These are phyloP conservation scores for Phoebastria nigripes DNA, from an alignment of 2,797 vertebrate genomes.

Conservation along the genomic window DNA sequence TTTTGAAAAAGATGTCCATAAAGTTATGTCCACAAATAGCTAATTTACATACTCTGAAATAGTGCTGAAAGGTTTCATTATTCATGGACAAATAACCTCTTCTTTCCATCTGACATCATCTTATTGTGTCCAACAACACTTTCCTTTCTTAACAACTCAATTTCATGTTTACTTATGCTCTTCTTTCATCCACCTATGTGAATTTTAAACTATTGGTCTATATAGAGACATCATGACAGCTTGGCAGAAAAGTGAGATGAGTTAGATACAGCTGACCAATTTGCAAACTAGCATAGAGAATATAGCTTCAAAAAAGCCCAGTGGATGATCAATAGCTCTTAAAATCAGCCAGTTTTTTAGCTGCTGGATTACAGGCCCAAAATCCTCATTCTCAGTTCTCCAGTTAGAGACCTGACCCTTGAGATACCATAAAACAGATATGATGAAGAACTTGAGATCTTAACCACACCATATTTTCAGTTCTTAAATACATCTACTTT, in stretches of 20 bases:
- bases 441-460: background rate
- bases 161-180: background rate
- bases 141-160: background rate
- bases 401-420: background rate
- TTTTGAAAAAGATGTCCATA: background rate
- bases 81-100: background rate
- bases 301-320: background rate
- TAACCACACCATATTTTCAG: background rate
- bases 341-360: background rate
- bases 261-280: background rate
- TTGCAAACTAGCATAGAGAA: background rate
- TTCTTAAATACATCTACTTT: background rate
- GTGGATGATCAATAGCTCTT: background rate
- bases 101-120: background rate
- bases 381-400: background rate
- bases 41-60: background rate
- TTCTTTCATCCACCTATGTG: background rate
- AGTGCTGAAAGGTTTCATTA: background rate
- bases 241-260: background rate
- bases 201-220: background rate
- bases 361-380: background rate
- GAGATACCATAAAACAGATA: background rate
- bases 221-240: background rate
- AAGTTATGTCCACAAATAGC: background rate
- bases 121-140: background rate